Evolutionary conservation across 2,113 vertebrate genomes (phyloP).

Genomic region (Lophotis ruficrista): DNA sequence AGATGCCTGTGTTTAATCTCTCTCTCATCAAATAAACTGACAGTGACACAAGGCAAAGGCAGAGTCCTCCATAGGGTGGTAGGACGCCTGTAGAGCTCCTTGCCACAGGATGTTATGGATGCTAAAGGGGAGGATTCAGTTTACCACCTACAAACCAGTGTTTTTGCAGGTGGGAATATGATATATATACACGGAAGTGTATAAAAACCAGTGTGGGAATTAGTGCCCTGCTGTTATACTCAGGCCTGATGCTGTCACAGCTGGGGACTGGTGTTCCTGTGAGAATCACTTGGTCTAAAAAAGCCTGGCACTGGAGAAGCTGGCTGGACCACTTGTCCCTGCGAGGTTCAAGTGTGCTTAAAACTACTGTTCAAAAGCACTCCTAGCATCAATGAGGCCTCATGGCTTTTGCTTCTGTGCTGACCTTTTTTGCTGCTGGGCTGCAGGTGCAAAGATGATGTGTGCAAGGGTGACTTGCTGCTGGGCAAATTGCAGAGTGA

Average conservation of each 20-base stretch:
- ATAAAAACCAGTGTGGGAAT: rapidly evolving
- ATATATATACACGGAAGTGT: rapidly evolving
- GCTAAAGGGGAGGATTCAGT: neutral
- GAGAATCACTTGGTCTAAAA: neutral
- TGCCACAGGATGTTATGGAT: neutral
- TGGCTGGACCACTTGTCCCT: neutral
- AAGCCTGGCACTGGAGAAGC: neutral
- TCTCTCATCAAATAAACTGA: neutral
- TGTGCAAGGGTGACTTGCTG: neutral
- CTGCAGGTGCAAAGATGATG: rapidly evolving
- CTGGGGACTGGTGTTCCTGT: too few species aligned
- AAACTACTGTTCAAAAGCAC: neutral
- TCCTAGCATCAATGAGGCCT: too few species aligned
- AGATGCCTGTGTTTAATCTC: neutral
- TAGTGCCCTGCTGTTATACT: neutral
- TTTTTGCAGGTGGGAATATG: neutral
- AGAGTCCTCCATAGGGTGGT: rapidly evolving
- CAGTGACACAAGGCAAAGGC: neutral
- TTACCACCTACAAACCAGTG: neutral
- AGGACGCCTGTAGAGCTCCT: neutral
- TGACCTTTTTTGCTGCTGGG: neutral
- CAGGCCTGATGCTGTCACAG: neutral
- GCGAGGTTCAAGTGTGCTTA: neutral
- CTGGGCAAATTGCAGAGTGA: rapidly evolving
- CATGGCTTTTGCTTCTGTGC: neutral